Base-by-base conservation (phyloP, 2,797 vertebrate genomes). In the Hoplostethus mediterraneus region DNA sequence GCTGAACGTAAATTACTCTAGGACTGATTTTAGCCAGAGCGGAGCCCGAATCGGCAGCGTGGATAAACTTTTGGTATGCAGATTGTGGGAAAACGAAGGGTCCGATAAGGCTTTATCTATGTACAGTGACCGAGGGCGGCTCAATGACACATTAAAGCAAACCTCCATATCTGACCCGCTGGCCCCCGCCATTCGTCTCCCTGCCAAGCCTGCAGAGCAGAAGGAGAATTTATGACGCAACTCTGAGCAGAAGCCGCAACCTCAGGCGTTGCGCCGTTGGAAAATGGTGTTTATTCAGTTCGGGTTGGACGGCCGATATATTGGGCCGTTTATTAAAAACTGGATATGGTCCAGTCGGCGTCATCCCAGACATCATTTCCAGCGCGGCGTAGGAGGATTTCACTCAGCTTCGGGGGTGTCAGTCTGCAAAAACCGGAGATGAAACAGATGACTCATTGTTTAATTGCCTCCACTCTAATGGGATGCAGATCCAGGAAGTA, bases 1-100 rank as follows among this genome's bases (percentile, higher is more conserved):
- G 11, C 14, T 51, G 11, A 56, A 68, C 44, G 52, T 67, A 77
- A 79, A 77, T 67, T 16, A 51, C 49, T 60, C 2, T 16, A 31
- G 30, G 54, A 38, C 33, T 57, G 59, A 62, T 52, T 52, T 54
- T 25, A 53, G 65, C 38, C 45, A 54, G 52, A 65, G 56, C 33
- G 48, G 33, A 60, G 44, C 30, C 44, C 4, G 40, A 36, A 33
- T 51, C 67, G 44, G 77, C 60, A 69, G 48, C 0, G 10, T 57
- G 53, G 60, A 68, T 80, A 54, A 75, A 78, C 53, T 36, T 21
- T 55, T 25, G 31, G 53, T 16, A 1, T 14, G 4, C 25, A 42
- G 49, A 30, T 67, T 48, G 73, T 84, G 83, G 83, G 80, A 86
- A 88, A 67, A 49, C 9, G 62, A 58, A 55, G 45, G 44, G 28